Evolutionary conservation across 2,113 vertebrate genomes (phyloP).

Genomic region (Hypocryptadius cinnamomeus): DNA sequence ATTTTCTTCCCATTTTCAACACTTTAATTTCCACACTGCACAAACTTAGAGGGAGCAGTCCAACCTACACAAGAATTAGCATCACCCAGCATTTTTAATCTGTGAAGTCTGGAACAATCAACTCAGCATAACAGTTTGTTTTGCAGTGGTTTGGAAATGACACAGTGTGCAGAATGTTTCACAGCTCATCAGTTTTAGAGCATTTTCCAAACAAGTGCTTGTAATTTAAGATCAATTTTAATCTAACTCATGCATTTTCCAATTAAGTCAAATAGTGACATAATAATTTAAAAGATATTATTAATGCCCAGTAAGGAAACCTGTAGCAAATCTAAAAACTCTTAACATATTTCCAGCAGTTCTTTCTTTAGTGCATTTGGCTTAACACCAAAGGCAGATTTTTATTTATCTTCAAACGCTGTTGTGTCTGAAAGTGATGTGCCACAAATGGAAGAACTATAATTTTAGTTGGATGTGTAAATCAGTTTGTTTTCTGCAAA

Average conservation of each 20-base stretch:
- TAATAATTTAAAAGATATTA: conserved; percentile 7
- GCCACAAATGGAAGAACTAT: neutral
- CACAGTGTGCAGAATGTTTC: neutral
- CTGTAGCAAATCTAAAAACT: neutral
- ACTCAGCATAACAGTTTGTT: neutral
- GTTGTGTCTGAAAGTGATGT: neutral
- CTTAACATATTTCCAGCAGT: neutral
- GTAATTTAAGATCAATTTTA: conserved; percentile 44
- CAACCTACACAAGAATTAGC: neutral
- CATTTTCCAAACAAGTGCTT: conserved; percentile 45
- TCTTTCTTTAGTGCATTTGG: neutral
- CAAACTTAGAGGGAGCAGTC: neutral
- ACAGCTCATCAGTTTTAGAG: conserved; percentile 18
- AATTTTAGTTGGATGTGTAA: neutral
- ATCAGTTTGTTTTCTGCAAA: neutral
- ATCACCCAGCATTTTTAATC: neutral
- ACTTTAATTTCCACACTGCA: neutral
- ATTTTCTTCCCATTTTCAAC: conserved; percentile 3
- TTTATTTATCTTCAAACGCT: neutral
- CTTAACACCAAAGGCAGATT: neutral
- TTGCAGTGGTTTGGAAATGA: conserved; percentile 17
- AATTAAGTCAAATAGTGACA: conserved; percentile 47
- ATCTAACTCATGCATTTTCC: conserved; percentile 39
- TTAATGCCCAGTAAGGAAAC: conserved; percentile 25
- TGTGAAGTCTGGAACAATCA: neutral